Conservation (phyloP, 2,888 invertebrate genomes). For the Netelia inedita region DNA sequence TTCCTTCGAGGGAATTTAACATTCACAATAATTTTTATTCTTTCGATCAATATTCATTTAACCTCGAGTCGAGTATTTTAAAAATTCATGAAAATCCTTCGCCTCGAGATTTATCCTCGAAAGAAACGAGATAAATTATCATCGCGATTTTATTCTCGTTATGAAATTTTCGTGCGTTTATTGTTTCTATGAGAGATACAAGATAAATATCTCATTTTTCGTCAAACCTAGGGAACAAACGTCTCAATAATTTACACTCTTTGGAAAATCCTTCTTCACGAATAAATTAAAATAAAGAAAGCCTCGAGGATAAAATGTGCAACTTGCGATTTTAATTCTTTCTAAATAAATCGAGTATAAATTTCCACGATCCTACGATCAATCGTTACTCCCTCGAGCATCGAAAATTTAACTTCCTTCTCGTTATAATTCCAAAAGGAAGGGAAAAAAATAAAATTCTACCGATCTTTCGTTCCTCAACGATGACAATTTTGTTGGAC, state of each 20-base stretch:
- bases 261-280: too few species aligned
- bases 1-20: not conserved
- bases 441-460: not conserved
- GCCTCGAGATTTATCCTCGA: conserved; percentile 5
- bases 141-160: not conserved
- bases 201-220: too few species aligned
- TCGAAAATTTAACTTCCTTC: too few species aligned
- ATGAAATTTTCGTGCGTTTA: too few species aligned
- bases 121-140: not conserved
- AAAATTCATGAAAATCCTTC: not conserved
- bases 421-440: not conserved
- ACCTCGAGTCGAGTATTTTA: too few species aligned
- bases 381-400: not conserved
- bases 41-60: too few species aligned
- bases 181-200: not conserved
- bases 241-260: too few species aligned
- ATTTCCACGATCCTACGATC: not conserved
- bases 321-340: too few species aligned
- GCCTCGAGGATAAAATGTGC: too few species aligned
- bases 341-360: not conserved
- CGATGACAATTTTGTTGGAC: not conserved
- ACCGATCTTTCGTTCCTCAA: not conserved
- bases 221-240: too few species aligned
- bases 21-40: too few species aligned
- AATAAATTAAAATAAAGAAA: too few species aligned